Evolutionary conservation across 2,797 vertebrate genomes (phyloP).

Genomic region (Clamator glandarius): DNA sequence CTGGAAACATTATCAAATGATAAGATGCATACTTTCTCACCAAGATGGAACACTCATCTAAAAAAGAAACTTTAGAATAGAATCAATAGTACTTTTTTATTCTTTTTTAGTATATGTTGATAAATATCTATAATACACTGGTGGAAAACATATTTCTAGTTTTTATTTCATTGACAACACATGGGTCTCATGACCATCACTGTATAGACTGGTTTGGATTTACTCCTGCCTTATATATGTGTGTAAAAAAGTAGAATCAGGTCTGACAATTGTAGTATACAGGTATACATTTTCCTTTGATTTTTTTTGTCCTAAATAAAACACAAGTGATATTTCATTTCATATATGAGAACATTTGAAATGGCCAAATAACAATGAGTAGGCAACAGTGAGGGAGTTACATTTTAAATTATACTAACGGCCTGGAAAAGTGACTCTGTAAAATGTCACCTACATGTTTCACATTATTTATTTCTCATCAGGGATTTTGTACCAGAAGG

Average conservation of each 20-base stretch:
- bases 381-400: neutral
- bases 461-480: slow-evolving; percentile 51
- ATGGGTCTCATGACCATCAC: neutral
- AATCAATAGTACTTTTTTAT: neutral
- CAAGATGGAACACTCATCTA: neutral
- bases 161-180: neutral
- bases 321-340: slow-evolving; percentile 38
- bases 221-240: neutral
- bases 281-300: neutral
- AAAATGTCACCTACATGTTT: slow-evolving; percentile 44
- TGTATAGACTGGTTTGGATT: neutral
- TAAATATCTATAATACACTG: neutral
- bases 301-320: slow-evolving; percentile 2
- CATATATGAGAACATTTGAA: neutral
- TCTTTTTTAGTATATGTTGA: neutral
- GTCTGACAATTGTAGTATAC: neutral
- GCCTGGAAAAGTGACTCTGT: slow-evolving; percentile 36
- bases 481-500: slow-evolving; percentile 2
- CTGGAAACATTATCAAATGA: neutral
- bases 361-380: neutral
- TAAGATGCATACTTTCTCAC: neutral
- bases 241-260: neutral
- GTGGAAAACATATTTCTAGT: neutral
- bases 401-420: slow-evolving; percentile 14
- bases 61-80: neutral